Evolutionary conservation across 2,113 vertebrate species (phyloP).

Genomic region (Sapajus apella): DNA sequence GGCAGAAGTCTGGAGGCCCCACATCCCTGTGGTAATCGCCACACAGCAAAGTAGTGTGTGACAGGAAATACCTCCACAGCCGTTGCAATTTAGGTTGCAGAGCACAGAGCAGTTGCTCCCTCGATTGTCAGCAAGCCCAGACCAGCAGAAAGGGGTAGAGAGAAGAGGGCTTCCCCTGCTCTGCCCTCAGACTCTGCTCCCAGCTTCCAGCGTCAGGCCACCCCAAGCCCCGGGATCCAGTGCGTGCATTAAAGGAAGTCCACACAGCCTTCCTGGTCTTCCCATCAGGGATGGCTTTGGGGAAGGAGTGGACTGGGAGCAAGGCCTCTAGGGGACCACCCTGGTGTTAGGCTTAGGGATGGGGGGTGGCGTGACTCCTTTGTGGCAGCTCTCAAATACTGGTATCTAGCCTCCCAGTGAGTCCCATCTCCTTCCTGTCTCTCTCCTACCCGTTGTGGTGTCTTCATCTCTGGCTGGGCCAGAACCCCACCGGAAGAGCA

Average conservation of each 20-base stretch:
- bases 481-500: background rate
- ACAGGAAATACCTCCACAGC: background rate
- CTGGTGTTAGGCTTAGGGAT: background rate
- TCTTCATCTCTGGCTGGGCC: background rate
- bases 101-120: background rate
- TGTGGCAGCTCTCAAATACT: conserved; percentile 62
- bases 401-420: background rate
- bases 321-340: background rate
- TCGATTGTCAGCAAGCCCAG: background rate
- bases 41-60: background rate
- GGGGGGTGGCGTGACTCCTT: conserved; percentile 63
- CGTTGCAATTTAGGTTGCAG: background rate
- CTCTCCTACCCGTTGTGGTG: background rate
- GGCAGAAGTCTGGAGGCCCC: background rate
- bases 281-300: background rate
- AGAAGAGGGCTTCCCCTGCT: background rate
- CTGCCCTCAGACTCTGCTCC: background rate
- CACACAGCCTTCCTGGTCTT: background rate
- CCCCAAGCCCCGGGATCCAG: background rate
- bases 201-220: background rate
- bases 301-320: background rate
- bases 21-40: background rate
- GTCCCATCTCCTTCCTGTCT: conserved; percentile 45
- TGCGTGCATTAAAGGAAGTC: accelerated
- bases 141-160: background rate